Evolutionary conservation across 2,888 invertebrate genomes (phyloP).

Genomic region (Trichopoda pennipes): DNA sequence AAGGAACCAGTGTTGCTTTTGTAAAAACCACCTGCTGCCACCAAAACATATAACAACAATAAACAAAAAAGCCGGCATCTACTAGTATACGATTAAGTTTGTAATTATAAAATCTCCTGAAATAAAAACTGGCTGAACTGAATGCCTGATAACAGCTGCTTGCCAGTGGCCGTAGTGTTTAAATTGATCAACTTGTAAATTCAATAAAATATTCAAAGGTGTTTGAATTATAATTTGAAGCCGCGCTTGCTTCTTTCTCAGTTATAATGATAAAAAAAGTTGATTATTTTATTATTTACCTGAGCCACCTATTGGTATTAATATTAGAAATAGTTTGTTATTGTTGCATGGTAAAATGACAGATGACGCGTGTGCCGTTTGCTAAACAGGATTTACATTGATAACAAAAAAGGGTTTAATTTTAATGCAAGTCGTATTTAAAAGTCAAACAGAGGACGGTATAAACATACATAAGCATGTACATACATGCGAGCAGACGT

Average conservation of each 20-base stretch:
- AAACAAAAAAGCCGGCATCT: conserved; percentile 46
- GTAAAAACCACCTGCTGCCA: conserved; percentile 63
- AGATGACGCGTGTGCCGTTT: conserved; percentile 67
- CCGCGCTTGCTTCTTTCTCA: conserved; percentile 52
- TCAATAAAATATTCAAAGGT: conserved; percentile 54
- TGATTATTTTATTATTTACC: conserved; percentile 36
- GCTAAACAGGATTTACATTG: conserved; percentile 62
- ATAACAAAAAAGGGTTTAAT: conserved; percentile 62
- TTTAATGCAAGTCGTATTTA: conserved; percentile 22
- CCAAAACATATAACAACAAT: conserved; percentile 44
- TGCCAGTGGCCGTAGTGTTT: conserved; percentile 16
- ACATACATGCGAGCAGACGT: conserved; percentile 5
- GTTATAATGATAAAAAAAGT: conserved; percentile 17
- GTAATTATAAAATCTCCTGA: conserved; percentile 43
- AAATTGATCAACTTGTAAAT: conserved; percentile 38
- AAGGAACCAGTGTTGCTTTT: conserved; percentile 13
- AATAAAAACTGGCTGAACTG: conserved; percentile 24
- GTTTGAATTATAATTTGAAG: conserved; percentile 51
- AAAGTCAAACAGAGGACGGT: conserved; percentile 32
- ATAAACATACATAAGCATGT: background rate
- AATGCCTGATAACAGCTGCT: conserved; percentile 69
- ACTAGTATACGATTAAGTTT: conserved; percentile 6
- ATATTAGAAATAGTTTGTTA: conserved; percentile 31
- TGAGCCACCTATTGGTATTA: conserved; percentile 16
- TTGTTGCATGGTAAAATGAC: conserved; percentile 49